These are phyloP conservation scores for Sparidentex hasta DNA, from an alignment of 2,797 vertebrate species.

Conservation along the genomic window DNA sequence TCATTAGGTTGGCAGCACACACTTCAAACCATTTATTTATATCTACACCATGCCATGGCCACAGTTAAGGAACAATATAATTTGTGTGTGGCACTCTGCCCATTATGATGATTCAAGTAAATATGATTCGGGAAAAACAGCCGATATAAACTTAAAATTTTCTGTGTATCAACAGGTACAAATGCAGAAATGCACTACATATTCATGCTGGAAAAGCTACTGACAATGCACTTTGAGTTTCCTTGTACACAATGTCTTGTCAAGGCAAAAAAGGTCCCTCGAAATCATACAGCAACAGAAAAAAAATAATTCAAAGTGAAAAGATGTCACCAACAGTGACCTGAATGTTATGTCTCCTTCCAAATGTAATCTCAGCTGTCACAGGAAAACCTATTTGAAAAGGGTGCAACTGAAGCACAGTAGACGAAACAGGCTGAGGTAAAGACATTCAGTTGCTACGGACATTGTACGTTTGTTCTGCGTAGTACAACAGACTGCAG, in stretches of 20 bases:
- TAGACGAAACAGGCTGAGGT: background rate
- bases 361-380: background rate
- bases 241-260: background rate
- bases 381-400: background rate
- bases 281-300: background rate
- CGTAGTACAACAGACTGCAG: background rate
- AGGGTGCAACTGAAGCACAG: background rate
- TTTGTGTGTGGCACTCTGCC: background rate
- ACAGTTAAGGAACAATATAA: conserved; percentile 13
- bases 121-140: background rate
- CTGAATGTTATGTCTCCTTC: background rate
- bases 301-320: no score
- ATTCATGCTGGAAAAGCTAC: background rate
- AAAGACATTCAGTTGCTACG: background rate
- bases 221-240: background rate
- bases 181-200: background rate
- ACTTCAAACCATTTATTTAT: background rate
- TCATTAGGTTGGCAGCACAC: background rate
- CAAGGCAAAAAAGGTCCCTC: background rate
- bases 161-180: background rate
- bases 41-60: background rate
- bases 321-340: background rate
- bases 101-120: background rate
- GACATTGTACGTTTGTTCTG: background rate
- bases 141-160: background rate